These are phyloP conservation scores for Rhynchonycteris naso DNA, from an alignment of 2,797 vertebrate species.

Conservation along the genomic window DNA sequence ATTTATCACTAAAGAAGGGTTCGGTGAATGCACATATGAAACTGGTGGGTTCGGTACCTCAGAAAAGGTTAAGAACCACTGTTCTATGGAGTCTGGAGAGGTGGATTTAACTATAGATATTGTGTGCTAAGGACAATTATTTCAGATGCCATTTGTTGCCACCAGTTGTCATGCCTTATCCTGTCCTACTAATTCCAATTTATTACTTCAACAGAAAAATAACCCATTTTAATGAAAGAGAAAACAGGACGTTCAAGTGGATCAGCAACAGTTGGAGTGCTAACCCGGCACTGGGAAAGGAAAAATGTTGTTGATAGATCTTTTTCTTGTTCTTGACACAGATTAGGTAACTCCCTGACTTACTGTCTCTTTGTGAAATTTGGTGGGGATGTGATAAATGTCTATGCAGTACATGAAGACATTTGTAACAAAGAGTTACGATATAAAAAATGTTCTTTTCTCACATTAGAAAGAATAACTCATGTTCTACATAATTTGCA, in stretches of 20 bases:
- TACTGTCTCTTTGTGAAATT: conserved; percentile 75
- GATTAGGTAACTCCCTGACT: conserved; percentile 81
- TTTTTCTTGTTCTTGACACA: conserved; percentile 78
- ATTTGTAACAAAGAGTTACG: conserved; percentile 42
- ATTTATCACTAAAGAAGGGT: no score
- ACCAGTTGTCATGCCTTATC: not conserved
- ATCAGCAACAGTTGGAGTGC: conserved; percentile 53
- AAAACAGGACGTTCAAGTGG: conserved; percentile 73
- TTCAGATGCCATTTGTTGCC: not conserved
- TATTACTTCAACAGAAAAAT: conserved; percentile 32
- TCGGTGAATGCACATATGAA: no score
- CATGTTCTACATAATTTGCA: conserved; percentile 36
- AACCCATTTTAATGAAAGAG: conserved; percentile 16
- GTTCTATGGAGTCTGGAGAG: not conserved
- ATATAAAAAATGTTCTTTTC: conserved; percentile 45
- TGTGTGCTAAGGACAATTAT: not conserved
- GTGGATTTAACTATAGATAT: not conserved
- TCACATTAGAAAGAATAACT: conserved; percentile 46
- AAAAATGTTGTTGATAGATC: conserved; percentile 71
- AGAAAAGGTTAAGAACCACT: no score
- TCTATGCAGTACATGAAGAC: not conserved
- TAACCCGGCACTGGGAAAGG: conserved; percentile 74
- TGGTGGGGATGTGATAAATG: conserved; percentile 81
- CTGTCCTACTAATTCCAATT: not conserved
- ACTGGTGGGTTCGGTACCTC: no score